Conservation (phyloP, 2,113 vertebrate species). For the Eclectus roratus region DNA sequence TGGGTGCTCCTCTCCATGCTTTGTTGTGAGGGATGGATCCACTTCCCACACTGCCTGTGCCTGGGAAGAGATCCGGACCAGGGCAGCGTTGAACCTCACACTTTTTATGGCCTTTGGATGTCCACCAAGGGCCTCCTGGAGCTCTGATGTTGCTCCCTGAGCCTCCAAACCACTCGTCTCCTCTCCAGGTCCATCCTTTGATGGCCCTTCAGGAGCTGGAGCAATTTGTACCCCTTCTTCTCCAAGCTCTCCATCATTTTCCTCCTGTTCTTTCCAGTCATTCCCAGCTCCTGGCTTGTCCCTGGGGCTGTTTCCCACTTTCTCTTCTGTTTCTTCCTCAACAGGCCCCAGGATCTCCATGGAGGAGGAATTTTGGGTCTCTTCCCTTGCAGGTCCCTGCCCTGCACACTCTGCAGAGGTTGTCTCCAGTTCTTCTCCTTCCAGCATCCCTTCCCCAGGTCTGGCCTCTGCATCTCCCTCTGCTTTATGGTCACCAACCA, state of each 20-base stretch:
- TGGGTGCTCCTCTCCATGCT: background rate
- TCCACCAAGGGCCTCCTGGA: background rate
- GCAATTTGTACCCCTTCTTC: background rate
- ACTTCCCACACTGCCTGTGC: background rate
- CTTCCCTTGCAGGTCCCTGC: background rate
- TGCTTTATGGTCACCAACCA: fast-evolving
- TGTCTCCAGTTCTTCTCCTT: background rate
- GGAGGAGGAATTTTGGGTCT: background rate
- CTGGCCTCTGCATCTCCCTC: background rate
- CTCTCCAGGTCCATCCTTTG: background rate
- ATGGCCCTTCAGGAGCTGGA: background rate
- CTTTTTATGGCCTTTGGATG: background rate
- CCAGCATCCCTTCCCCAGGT: background rate
- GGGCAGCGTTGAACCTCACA: background rate
- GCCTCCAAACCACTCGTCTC: background rate
- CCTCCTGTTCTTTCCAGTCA: background rate
- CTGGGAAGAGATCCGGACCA: background rate
- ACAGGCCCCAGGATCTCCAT: fast-evolving
- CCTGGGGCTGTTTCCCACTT: background rate
- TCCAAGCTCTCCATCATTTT: background rate
- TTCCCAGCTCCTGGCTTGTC: background rate
- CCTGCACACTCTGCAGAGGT: background rate
- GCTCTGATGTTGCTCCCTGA: background rate
- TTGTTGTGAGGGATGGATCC: background rate
- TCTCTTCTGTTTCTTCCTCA: background rate